Percentiles rank a stretch among this genome's conserved stretches.
These are phyloP conservation scores for Galerucella pusilla DNA, from an alignment of 2,888 invertebrate species.

Conservation along the genomic window DNA sequence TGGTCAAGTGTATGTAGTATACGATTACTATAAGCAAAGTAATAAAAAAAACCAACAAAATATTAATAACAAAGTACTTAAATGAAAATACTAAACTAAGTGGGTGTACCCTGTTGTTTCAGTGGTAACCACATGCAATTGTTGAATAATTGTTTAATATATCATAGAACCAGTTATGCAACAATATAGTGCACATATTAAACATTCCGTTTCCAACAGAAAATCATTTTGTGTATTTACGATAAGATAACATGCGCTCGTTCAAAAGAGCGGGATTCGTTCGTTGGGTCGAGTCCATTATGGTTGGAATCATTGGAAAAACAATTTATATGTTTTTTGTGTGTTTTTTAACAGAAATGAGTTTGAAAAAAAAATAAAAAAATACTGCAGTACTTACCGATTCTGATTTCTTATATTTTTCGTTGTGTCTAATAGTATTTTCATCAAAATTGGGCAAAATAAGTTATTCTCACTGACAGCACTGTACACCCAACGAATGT, in stretches of 20 bases:
- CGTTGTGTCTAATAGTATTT: constrained; percentile 75
- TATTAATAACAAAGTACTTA: constrained; percentile 4
- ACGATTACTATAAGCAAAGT: not conserved
- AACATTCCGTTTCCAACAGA: constrained; percentile 4
- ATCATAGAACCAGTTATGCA: constrained; percentile 27
- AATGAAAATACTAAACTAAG: constrained; percentile 24
- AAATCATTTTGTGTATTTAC: constrained; percentile 18
- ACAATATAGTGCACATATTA: constrained; percentile 9
- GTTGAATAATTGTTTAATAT: constrained; percentile 32
- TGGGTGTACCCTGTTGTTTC: constrained; percentile 46
- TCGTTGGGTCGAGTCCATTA: constrained; percentile 63
- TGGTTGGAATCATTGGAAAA: constrained; percentile 48
- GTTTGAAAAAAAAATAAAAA: constrained; percentile 52
- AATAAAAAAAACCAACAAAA: not conserved
- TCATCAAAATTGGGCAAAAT: constrained; percentile 77
- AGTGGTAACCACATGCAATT: constrained; percentile 35
- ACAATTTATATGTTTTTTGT: constrained; percentile 48
- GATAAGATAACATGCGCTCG: constrained; percentile 56
- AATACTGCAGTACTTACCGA: constrained; percentile 70
- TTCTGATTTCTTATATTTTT: constrained; percentile 74
- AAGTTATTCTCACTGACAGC: constrained; percentile 63
- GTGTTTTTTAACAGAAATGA: constrained; percentile 62
- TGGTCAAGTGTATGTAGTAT: not conserved
- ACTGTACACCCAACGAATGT: constrained; percentile 65
- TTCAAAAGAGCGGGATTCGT: constrained; percentile 64